Evolutionary conservation across 2,888 invertebrate species (phyloP), one percentile per base, ranked within the genome.

Genomic region (Steinernema hermaphroditum): DNA sequence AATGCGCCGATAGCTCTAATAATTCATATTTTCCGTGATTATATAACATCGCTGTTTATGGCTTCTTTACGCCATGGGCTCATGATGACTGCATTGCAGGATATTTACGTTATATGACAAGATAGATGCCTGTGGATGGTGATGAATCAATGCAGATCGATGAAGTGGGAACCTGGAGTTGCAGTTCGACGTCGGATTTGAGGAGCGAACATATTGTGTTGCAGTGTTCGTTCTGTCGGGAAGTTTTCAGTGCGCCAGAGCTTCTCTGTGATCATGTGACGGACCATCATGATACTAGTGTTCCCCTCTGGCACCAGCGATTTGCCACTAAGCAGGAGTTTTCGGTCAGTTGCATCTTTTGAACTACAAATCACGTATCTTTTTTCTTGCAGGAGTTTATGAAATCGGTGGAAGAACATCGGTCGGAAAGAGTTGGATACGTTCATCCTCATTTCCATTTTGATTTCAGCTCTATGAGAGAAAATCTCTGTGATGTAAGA

Each of bases 401-500:
- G 1, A 22, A 32, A 24, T 62, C 62, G 8, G 62, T 62, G 1
- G 62, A 62, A 62, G 62, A 62, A 29, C 62, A 34, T 32, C 62
- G 62, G 16, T 27, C 62, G 27, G 62, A 62, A 1, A 22, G 62
- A 16, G 27, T 27, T 14, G 62, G 62, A 29, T 62, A 62, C 34
- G 34, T 62, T 32, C 62, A 62, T 29, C 62, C 62, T 12, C 16
- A 62, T 29, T 29, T 62, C 34, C 29, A 62, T 14, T 62, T 24
- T 32, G 62, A 62, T 14, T 29, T 29, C 32, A 62, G 29, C 62
- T 29, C 27, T 29, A 62, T 62, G 62, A 24, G 62, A 19, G 62
- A 62, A 32, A 62, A 62, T 29, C 62, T 62, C 32, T 34, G 62
- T 62, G 62, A 62, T 32, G 62, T 62, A 62, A 62, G 34, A 32